Base-by-base conservation (phyloP, 2,888 invertebrate species). In the Theretra japonica region DNA sequence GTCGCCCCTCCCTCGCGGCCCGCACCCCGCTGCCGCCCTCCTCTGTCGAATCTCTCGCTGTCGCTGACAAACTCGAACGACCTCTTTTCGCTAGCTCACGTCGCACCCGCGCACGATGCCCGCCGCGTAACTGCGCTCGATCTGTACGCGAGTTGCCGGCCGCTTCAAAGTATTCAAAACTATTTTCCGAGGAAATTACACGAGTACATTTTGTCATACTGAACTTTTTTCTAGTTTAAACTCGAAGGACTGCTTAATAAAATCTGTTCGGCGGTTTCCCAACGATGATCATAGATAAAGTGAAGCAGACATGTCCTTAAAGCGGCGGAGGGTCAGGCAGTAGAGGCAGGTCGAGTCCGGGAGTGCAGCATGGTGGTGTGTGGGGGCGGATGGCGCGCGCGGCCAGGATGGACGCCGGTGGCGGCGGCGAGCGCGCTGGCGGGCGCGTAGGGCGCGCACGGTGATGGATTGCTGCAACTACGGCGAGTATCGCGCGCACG, bases 11-110 rank as follows among this genome's bases (percentile, higher is more conserved):
- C 81, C 86, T 78, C 84, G 82, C 87, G 81, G 83, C 86, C 85
- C 88, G 84, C 86, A 78, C 83, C 83, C 82, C 84, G 73, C 81
- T 75, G 75, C 82, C 82, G 76, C 83, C 82, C 82, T 77, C 80
- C 77, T 84, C 81, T 85, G 79, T 84, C 83, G 83, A 82, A 87
- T 90, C 89, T 88, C 89, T 88, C 88, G 84, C 80, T 86, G 86
- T 86, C 87, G 91, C 91, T 94, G 92, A 91, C 94, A 93, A 93
- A 93, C 93, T 92, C 91, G 90, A 92, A 88, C 93, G 93, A 91
- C 92, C 94, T 92, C 94, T 90, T 92, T 92, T 89, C 91, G 92
- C 91, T 90, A 89, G 88, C 93, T 88, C 90, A 94, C 93, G 93
- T 93, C 92, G 90, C 91, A 88, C 85, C 87, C 89, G 91, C 88